Conservation (phyloP, 2,888 invertebrate genomes). For the Clivina fossor region DNA sequence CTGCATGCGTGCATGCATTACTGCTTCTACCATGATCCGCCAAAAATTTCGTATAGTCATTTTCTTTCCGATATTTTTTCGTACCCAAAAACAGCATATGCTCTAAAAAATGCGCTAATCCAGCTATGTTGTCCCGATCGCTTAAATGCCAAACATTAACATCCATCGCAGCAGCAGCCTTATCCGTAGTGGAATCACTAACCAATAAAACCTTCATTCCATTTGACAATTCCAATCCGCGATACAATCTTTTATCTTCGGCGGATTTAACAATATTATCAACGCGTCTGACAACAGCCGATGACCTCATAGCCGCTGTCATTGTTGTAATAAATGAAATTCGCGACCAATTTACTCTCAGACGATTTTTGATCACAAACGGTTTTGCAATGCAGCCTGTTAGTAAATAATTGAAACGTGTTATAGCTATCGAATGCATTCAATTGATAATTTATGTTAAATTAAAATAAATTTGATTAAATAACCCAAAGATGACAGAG, state of each 20-base stretch:
- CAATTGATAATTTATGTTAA: too few species aligned
- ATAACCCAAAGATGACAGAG: too few species aligned
- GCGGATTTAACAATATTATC: conserved; percentile 78
- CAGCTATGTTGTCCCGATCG: conserved; percentile 88
- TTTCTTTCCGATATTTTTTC: conserved; percentile 87
- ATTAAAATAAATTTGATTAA: too few species aligned
- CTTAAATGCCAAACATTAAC: conserved; percentile 88
- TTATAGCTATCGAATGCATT: too few species aligned
- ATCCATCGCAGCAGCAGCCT: conserved; percentile 88
- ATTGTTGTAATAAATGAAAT: conserved; percentile 11
- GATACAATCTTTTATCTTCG: conserved; percentile 83
- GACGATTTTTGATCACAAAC: too few species aligned
- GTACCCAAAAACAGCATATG: conserved; percentile 99
- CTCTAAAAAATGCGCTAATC: conserved; percentile 97
- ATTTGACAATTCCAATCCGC: conserved; percentile 83
- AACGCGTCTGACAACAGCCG: conserved; percentile 54
- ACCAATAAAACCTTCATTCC: conserved; percentile 85
- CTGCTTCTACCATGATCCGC: conserved; percentile 87
- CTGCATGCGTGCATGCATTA: conserved; percentile 91
- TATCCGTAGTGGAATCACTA: conserved; percentile 89
- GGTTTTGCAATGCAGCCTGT: too few species aligned
- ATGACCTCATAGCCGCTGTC: conserved; percentile 3
- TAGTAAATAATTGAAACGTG: too few species aligned
- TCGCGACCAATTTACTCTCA: too few species aligned
- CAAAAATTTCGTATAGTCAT: conserved; percentile 87